These are phyloP conservation scores for Geopemphigus sp. DNA, from an alignment of 1,140 invertebrate species.

Conservation along the genomic window DNA sequence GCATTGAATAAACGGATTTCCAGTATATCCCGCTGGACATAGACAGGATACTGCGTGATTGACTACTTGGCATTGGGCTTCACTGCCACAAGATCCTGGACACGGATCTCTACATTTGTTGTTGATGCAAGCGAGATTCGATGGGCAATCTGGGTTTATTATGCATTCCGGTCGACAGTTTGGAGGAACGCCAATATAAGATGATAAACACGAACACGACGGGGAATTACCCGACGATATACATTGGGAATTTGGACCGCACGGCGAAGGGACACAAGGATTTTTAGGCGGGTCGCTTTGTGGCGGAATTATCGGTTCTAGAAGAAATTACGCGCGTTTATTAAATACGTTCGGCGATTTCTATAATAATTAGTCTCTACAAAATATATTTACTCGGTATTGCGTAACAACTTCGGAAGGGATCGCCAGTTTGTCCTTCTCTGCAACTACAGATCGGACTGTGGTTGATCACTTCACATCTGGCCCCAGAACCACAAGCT, in stretches of 20 bases:
- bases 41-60: conserved; percentile 74
- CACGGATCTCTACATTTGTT: conserved; percentile 75
- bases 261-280: conserved; percentile 74
- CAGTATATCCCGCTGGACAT: conserved; percentile 70
- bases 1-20: conserved; percentile 72
- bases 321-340: not conserved
- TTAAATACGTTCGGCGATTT: not conserved
- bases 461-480: conserved; percentile 82
- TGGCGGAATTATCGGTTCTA: conserved; percentile 52
- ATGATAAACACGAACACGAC: conserved; percentile 67
- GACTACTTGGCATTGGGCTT: conserved; percentile 72
- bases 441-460: conserved; percentile 79
- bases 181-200: conserved; percentile 64
- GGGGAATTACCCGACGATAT: conserved; percentile 66
- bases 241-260: conserved; percentile 78
- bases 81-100: conserved; percentile 72
- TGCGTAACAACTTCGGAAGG: conserved; percentile 71
- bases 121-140: conserved; percentile 70
- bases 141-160: conserved; percentile 74
- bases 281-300: conserved; percentile 57
- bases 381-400: conserved; percentile 60
- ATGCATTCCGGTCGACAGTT: conserved; percentile 63
- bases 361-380: not conserved
- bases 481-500: conserved; percentile 76
- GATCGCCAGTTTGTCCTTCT: conserved; percentile 78